Base-by-base conservation (phyloP, 2,797 vertebrate genomes). In the Onychomys leucogaster region DNA sequence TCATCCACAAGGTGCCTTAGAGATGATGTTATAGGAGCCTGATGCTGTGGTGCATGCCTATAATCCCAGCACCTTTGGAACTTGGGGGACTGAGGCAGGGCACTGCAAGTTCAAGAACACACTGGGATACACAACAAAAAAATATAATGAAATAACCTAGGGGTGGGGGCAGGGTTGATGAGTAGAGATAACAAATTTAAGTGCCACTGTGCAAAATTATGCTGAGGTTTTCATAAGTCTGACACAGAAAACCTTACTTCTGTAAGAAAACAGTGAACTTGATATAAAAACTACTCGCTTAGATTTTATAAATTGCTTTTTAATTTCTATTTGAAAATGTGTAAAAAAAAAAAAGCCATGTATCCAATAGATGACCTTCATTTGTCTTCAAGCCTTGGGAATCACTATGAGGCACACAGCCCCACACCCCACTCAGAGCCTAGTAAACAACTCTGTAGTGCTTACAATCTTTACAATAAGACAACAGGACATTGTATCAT, bases 271-370 rank as follows among this genome's bases (percentile, higher is more conserved):
- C 23, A 52, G 23, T 46, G 29, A 94, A 65, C 21, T 83, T 59
- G 6, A 94, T 13, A 77, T 80, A 69, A 90, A 76, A 78, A 89
- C 55, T 78, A n/a, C 41, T 93, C 61, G 17, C 52, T 94, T 78
- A 63, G 21, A 19, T 90, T 89, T 89, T 94, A 43, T 7, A 93
- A 67, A 55, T 49, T 84, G 21, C n/a, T 94, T 80, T 89, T 94
- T 91, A 29, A 89, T 91, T 94, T 90, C 81, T 83, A 90, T 75
- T 94, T 94, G 75, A 90, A 27, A 78, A 82, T 77, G n/a, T 84
- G 46, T 94, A 52, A 83, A 76, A 46, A 46, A 41, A 41, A 41
- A 46, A 61, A 91, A 52, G 8, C 34, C 27, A 27, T 67, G 2
- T 95, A 84, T 55, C 34, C 34, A 9, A 57, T 21, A n/a, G 41